Base-by-base conservation (phyloP, 1,140 invertebrate species). In the Panonychus citri region DNA sequence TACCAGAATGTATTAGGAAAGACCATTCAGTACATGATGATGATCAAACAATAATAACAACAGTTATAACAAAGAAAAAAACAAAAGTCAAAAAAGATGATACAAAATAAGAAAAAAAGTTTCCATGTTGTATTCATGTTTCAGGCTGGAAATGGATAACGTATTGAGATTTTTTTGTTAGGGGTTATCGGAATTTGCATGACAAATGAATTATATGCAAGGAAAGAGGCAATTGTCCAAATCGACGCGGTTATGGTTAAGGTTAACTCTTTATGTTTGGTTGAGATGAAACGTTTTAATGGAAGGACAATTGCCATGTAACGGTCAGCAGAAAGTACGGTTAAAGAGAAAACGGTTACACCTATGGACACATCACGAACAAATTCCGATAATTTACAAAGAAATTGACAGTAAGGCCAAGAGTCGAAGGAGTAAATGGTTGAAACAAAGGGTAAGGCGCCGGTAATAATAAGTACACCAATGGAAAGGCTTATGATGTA, bases 261-360 rank as follows among this genome's bases (percentile, higher is more conserved):
- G n/a, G n/a, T n/a, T n/a, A n/a, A n/a, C n/a, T n/a, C n/a, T n/a
- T n/a, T n/a, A n/a, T n/a, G n/a, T n/a, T n/a, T n/a, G n/a, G n/a
- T n/a, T n/a, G n/a, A n/a, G n/a, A n/a, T n/a, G n/a, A n/a, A n/a
- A n/a, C n/a, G n/a, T 40, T 40, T 10, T n/a, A 87, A 74, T 0
- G 84, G 83, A 66, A 83, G 75, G 1, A 85, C 83, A 60, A 88
- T 88, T 13, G 83, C 84, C 63, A 83, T 81, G 65, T 82, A 88
- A 40, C 88, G 76, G 67, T 94, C 88, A 5, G 80, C 83, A 30
- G 85, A 87, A 1, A 94, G 71, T 0, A 85, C 86, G 0, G 85
- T 88, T 49, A 93, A 70, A 0, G 87, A 93, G 66, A 93, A 91
- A 5, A 93, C 85, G 0, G 87, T 90, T 0, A 94, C 86, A 0